Conservation (phyloP, 2,113 vertebrate genomes). For the Pteropus alecto region DNA sequence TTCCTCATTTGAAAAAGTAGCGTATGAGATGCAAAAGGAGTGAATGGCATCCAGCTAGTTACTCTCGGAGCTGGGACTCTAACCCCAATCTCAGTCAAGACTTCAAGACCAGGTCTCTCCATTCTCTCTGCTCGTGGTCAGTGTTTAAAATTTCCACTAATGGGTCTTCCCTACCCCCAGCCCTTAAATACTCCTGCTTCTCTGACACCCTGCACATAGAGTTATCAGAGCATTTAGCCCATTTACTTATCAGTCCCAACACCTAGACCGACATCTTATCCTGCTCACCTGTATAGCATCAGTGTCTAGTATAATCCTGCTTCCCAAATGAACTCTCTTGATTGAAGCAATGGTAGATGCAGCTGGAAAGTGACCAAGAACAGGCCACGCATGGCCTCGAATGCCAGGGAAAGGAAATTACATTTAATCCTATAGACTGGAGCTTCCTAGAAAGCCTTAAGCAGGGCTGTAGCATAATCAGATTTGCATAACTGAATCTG, state of each 20-base stretch:
- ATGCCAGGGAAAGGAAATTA: not conserved
- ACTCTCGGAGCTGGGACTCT: not conserved
- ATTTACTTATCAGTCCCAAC: not conserved
- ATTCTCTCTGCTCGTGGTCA: not conserved
- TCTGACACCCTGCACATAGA: not conserved
- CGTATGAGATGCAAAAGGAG: not conserved
- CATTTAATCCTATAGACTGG: not conserved
- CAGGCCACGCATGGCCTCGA: not conserved
- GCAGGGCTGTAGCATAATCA: too few relatives aligned
- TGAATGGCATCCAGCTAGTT: not conserved
- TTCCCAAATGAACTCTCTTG: not conserved
- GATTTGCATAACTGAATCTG: not conserved
- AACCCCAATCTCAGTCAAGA: not conserved
- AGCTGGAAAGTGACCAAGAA: not conserved
- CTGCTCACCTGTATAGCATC: not conserved
- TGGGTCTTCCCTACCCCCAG: not conserved
- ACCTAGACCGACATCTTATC: not conserved
- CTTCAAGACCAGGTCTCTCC: not conserved
- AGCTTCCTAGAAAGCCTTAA: not conserved
- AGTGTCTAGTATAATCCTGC: not conserved
- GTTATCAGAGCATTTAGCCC: not conserved
- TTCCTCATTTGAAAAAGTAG: not conserved
- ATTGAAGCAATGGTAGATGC: not conserved
- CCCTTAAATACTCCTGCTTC: not conserved
- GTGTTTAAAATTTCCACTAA: not conserved